Percentiles rank a stretch among this genome's conserved stretches.
phyloP scores from a whole-genome alignment of 2,113 vertebrate species.

The Smithornis capensis region DNA sequence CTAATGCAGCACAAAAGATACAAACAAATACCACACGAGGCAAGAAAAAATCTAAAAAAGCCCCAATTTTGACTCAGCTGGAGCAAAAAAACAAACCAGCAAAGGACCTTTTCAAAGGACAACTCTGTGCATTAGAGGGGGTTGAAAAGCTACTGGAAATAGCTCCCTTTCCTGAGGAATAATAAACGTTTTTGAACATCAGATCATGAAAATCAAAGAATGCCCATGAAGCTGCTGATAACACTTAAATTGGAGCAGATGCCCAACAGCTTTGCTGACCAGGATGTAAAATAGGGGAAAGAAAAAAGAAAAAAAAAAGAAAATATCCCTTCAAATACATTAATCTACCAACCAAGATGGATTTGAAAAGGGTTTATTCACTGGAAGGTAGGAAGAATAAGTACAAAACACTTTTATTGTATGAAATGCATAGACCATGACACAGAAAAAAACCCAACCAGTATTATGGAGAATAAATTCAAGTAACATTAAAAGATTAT shows the following conservation, averaged over 20 bases:
- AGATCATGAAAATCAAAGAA: not conserved
- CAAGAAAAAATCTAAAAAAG: not conserved
- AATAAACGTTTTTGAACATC: not conserved
- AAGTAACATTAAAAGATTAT: not conserved
- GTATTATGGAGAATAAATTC: not conserved
- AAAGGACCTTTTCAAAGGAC: not conserved
- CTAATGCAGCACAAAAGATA: not conserved
- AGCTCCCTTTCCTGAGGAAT: not conserved
- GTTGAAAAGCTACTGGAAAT: not conserved
- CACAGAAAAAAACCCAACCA: not conserved
- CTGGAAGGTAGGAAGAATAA: not conserved
- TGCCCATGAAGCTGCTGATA: not conserved
- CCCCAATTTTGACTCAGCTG: not conserved
- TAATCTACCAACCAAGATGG: not conserved
- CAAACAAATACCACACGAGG: constrained; percentile 18
- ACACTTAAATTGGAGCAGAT: not conserved
- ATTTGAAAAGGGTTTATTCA: not conserved
- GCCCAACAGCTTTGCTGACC: not conserved
- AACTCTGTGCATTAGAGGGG: not conserved
- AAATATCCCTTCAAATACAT: not conserved
- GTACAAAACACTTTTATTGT: not conserved
- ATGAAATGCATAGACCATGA: not conserved
- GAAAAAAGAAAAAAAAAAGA: too few species aligned
- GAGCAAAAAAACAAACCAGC: not conserved
- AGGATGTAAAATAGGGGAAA: not conserved